Conservation (phyloP, 2,797 vertebrate genomes). For the Numenius phaeopus region DNA sequence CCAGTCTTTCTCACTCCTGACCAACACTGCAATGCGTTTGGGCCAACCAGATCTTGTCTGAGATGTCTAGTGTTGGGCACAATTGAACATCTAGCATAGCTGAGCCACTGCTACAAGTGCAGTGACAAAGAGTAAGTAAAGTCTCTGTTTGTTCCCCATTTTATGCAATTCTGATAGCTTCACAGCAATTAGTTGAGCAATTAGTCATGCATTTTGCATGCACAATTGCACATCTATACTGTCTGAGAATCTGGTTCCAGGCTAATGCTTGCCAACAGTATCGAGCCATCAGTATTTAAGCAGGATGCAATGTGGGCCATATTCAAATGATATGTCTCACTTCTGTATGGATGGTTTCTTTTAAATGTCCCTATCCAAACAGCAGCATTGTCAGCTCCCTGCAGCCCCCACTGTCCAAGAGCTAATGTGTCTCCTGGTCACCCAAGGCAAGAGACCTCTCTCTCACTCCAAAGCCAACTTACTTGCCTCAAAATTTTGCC, state of each 20-base stretch:
- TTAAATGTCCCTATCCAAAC: neutral
- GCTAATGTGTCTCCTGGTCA: neutral
- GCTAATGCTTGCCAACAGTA: neutral
- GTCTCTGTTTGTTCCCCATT: neutral
- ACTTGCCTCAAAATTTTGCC: neutral
- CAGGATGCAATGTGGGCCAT: neutral
- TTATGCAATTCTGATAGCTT: neutral
- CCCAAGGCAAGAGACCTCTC: neutral
- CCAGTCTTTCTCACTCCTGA: neutral
- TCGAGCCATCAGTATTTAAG: neutral
- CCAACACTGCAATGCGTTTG: neutral
- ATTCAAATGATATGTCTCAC: neutral
- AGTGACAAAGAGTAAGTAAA: neutral
- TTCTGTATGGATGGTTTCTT: neutral
- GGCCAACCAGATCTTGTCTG: neutral
- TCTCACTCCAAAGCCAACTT: neutral
- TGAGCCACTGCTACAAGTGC: neutral
- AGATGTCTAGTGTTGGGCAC: neutral
- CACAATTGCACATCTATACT: neutral
- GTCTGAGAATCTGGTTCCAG: neutral
- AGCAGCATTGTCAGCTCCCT: neutral
- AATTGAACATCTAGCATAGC: neutral
- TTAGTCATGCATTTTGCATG: conserved; percentile 1
- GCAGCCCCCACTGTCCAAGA: neutral
- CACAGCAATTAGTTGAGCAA: conserved; percentile 2